Percentiles rank a stretch among this genome's conserved stretches.
Evolutionary conservation across 2,888 invertebrate genomes (phyloP).

Genomic region (Leptothorax acervorum): DNA sequence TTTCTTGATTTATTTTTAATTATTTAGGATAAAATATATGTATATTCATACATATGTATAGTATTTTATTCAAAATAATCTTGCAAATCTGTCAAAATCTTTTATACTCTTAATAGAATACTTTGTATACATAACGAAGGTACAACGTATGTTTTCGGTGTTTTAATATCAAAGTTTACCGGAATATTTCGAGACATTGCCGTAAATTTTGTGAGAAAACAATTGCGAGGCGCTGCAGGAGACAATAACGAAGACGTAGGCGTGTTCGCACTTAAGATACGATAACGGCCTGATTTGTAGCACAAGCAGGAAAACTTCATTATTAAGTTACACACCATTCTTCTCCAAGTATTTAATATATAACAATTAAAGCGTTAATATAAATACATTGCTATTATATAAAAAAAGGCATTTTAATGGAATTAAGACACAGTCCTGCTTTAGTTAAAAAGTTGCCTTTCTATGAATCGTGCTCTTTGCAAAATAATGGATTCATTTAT

Average conservation of each 20-base stretch:
- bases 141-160: background rate
- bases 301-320: constrained; percentile 37
- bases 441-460: background rate
- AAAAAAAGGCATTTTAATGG: background rate
- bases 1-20: background rate
- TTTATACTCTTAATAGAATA: background rate
- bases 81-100: background rate
- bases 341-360: background rate
- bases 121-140: background rate
- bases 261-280: constrained; percentile 28
- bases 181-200: constrained; percentile 14
- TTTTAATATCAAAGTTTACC: constrained; percentile 59
- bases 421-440: background rate
- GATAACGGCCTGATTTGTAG: constrained; percentile 41
- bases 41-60: background rate
- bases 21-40: background rate
- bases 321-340: background rate
- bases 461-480: background rate
- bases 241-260: constrained; percentile 23
- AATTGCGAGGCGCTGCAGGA: constrained; percentile 30
- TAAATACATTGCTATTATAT: background rate
- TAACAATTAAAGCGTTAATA: background rate
- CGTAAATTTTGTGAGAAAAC: constrained; percentile 40
- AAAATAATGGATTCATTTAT: background rate
- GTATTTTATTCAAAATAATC: background rate